Base-by-base conservation (phyloP, 2,888 invertebrate genomes). In the Polydrusus cervinus region DNA sequence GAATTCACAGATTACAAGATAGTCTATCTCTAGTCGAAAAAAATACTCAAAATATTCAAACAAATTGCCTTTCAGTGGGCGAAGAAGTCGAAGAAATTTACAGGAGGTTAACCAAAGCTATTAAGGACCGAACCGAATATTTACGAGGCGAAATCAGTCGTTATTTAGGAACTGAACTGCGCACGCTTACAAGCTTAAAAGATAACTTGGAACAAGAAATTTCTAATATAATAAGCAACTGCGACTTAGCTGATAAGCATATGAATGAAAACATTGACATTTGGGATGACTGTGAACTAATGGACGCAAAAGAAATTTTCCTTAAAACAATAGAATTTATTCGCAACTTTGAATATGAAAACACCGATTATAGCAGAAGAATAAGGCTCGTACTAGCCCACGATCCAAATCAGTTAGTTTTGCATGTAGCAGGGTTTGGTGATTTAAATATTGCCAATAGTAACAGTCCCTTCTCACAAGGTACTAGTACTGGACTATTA, bases 271-370 rank as follows among this genome's bases (percentile, higher is more conserved):
- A 93, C 78, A 84, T 85, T 1, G 94, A 96, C 49, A 94, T 96
- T 83, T 96, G 97, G 94, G 96, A 97, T 82, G 96, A 97, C 83
- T 94, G 95, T 78, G 96, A 97, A 86, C 89, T 97, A 79, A 95
- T 97, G 90, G 97, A 97, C 84, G 95, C 97, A 73, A 98, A 98
- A 88, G 97, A 97, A 88, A 96, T 97, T 79, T 98, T 98, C 89
- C 89, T 97, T 20, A 97, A 97, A 87, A 98, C 98, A 14, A 94
- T 98, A 61, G 98, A 98, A 84, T 98, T 98, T 87, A 92, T 98
- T 80, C 91, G 95, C 83, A 97, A 96, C 88, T 97, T 97, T 84
- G 97, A 97, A 87, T 95, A 97, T 83, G 98, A 98, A 88, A 95
- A 94, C 78, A 93, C 94, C 67, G 97, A 97, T 87, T 97, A 96